Base-by-base conservation (phyloP, 2,888 invertebrate genomes). In the Neria commutata region DNA sequence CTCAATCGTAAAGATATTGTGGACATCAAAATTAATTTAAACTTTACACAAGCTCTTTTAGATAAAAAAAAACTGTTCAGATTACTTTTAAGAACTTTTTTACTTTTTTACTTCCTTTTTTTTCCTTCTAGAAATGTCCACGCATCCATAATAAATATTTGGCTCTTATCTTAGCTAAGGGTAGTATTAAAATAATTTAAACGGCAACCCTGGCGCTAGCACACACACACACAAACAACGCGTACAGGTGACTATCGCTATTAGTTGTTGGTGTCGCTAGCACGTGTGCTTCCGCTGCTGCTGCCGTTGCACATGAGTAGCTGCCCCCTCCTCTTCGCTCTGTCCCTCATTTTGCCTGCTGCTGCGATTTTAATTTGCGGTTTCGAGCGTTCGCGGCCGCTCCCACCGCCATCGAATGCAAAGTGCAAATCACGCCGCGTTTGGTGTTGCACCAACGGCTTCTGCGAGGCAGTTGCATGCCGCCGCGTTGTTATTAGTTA, bases 381-480 rank as follows among this genome's bases (percentile, higher is more conserved):
- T n/a, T 29, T 11, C 6, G 29, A 29, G 29, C 11, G 5, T 6
- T 8, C n/a, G 37, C 37, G 16, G 37, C 37, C 11, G 5, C 37
- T 14, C 6, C 11, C 37, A 37, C n/a, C n/a, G n/a, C n/a, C n/a
- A n/a, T n/a, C n/a, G 37, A 5, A 37, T 37, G 17, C 42, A 19
- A 17, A 17, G 51, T 40, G 51, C 46, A 55, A 50, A 47, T 55
- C 34, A 55, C 45, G 49, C 54, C n/a, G n/a, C n/a, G n/a, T n/a
- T n/a, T n/a, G 51, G 47, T 51, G 49, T 49, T 49, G 54, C 58
- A 45, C 56, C 56, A 49, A 53, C 42, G 54, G 48, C 56, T 25
- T 56, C 56, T 60, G 56, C 34, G 40, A 40, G 37, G 26, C 52
- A 48, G 45, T 50, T 11, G 16, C 21, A 51, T 57, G 51, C 5